Percentiles rank a stretch among this genome's conserved stretches.
Evolutionary conservation across 2,797 vertebrate species (phyloP).

Genomic region (Spinus olivaceus): DNA sequence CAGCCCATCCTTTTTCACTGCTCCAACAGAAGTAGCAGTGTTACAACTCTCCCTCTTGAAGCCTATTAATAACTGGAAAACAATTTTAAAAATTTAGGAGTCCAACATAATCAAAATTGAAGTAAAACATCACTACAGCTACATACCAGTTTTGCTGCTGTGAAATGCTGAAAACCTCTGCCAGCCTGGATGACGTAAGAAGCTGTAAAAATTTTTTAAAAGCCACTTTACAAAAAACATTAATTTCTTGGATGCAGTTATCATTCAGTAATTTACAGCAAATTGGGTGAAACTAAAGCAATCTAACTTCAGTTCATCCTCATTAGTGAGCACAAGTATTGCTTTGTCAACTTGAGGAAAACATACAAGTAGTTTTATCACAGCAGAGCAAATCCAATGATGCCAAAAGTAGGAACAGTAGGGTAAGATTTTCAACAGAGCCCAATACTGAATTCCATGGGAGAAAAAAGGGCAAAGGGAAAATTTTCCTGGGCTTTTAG

Average conservation of each 20-base stretch:
- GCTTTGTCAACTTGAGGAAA: neutral
- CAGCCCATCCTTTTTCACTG: neutral
- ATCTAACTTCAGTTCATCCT: neutral
- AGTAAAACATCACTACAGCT: neutral
- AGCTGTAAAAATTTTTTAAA: conserved; percentile 51
- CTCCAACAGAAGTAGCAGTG: neutral
- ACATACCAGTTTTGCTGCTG: conserved; percentile 80
- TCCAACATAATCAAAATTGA: neutral
- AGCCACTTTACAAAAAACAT: neutral
- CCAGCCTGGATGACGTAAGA: conserved; percentile 80
- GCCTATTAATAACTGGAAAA: neutral
- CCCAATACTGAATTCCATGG: neutral
- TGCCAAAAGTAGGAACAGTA: neutral
- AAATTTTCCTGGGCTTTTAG: neutral
- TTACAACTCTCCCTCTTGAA: neutral
- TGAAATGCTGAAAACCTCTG: conserved; percentile 77
- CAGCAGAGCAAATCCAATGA: neutral
- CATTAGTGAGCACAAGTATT: neutral
- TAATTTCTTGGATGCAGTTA: neutral
- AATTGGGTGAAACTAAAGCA: neutral
- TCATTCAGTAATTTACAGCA: neutral
- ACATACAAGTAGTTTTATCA: neutral
- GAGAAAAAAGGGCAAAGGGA: neutral
- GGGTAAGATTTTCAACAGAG: neutral
- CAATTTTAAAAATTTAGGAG: neutral